Evolutionary conservation across 2,113 vertebrate genomes (phyloP).

Genomic region (Mormoops blainvillei): DNA sequence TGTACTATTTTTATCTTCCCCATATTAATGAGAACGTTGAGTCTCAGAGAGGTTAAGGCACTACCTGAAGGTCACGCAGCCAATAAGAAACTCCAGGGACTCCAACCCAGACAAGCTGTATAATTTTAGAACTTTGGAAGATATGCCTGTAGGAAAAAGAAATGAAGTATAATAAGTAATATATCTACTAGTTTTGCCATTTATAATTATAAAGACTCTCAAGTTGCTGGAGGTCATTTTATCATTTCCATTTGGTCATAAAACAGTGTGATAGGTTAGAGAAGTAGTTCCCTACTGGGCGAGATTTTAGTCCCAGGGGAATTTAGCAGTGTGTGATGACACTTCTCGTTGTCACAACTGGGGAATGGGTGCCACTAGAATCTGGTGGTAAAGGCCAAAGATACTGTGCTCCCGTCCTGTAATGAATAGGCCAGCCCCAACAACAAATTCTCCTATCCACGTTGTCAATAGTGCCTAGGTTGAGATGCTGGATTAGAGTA

Average conservation of each 20-base stretch:
- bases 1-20: not conserved
- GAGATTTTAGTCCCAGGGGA: fast-evolving
- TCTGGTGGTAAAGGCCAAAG: not conserved
- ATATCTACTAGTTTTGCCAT: not conserved
- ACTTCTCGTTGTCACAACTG: not conserved
- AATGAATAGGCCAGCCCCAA: fast-evolving
- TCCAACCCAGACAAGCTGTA: not conserved
- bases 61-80: not conserved
- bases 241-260: not conserved
- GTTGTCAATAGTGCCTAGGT: fast-evolving
- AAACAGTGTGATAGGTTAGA: not conserved
- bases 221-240: not conserved
- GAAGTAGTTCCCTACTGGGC: not conserved
- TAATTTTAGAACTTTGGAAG: not conserved
- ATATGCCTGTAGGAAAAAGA: not conserved
- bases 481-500: not conserved
- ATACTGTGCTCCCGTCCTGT: fast-evolving
- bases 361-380: not conserved
- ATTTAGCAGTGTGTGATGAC: not conserved
- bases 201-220: not conserved
- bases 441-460: too few relatives aligned
- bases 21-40: not conserved
- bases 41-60: not conserved
- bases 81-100: not conserved
- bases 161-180: not conserved